Conservation (phyloP, 2,797 vertebrate genomes). For the Streptopelia turtur region DNA sequence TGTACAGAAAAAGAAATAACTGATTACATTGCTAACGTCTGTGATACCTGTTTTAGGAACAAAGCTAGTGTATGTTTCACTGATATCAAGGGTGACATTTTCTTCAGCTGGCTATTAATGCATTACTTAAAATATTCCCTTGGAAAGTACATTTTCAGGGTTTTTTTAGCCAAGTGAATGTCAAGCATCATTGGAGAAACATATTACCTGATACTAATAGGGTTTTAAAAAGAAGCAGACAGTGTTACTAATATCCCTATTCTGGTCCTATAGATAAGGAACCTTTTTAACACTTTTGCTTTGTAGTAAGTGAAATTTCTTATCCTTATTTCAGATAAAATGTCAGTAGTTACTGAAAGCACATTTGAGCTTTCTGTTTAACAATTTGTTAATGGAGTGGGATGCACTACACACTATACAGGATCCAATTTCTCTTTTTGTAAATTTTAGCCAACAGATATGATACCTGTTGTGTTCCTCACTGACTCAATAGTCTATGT, state of each 20-base stretch:
- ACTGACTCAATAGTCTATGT: background rate
- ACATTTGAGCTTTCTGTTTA: conserved; percentile 33
- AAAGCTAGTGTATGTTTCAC: background rate
- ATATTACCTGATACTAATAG: conserved; percentile 64
- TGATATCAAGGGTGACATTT: background rate
- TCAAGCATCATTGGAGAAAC: conserved; percentile 45
- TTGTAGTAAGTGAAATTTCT: conserved; percentile 71
- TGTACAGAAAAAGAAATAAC: background rate
- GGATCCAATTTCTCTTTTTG: background rate
- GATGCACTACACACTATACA: background rate
- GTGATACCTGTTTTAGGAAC: background rate
- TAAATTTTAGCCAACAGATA: conserved; percentile 5
- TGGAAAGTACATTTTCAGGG: conserved; percentile 40
- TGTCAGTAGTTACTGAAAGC: conserved; percentile 53
- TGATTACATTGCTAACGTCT: background rate
- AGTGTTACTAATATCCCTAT: conserved; percentile 68
- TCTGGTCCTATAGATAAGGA: conserved; percentile 74
- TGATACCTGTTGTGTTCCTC: background rate
- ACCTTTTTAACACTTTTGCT: conserved; percentile 62
- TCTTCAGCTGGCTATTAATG: background rate
- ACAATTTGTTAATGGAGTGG: conserved; percentile 39
- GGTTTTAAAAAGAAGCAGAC: conserved; percentile 67
- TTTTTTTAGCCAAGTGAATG: conserved; percentile 25
- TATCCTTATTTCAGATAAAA: conserved; percentile 65
- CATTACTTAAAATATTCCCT: conserved; percentile 25